Evolutionary conservation across 2,797 vertebrate species (phyloP).

Genomic region (Enteromius mattozi): DNA sequence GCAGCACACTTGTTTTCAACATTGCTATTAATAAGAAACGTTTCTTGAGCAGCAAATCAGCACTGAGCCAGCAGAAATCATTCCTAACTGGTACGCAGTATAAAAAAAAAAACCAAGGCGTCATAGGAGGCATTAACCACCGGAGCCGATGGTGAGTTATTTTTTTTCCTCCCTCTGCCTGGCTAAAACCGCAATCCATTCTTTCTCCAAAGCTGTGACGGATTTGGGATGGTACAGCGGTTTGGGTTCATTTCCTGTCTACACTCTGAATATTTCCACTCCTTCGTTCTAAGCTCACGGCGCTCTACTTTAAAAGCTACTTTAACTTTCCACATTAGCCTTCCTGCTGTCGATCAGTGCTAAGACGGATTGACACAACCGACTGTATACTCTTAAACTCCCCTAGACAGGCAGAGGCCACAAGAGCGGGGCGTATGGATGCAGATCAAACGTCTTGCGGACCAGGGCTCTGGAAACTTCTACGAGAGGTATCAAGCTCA

Average conservation of each 20-base stretch:
- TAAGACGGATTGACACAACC: conserved; percentile 37
- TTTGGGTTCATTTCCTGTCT: conserved; percentile 60
- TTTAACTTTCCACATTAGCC: conserved; percentile 60
- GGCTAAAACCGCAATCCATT: conserved; percentile 45
- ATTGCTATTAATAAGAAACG: not conserved
- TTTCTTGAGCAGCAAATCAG: not conserved
- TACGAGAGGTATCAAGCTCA: conserved; percentile 19
- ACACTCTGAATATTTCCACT: conserved; percentile 54
- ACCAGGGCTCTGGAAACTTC: conserved; percentile 46
- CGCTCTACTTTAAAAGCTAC: conserved; percentile 40
- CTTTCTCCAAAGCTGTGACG: conserved; percentile 39
- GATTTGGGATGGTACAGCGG: conserved; percentile 52
- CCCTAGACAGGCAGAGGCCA: conserved; percentile 22
- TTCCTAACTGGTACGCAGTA: not conserved
- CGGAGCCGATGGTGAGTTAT: conserved; percentile 41
- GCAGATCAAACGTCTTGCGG: conserved; percentile 40
- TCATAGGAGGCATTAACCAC: conserved; percentile 44
- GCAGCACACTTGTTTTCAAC: not conserved
- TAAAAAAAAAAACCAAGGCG: not conserved
- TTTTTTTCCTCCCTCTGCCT: conserved; percentile 30
- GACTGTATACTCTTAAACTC: not conserved
- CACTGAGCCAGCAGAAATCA: conserved; percentile 25
- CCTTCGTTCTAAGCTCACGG: conserved; percentile 46
- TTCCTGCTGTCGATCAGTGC: conserved; percentile 46
- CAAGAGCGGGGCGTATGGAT: conserved; percentile 31